Percentiles rank a stretch among this genome's conserved stretches.
Conservation (phyloP, 2,888 invertebrate genomes). For the Himalopsyche kuldschensis region DNA sequence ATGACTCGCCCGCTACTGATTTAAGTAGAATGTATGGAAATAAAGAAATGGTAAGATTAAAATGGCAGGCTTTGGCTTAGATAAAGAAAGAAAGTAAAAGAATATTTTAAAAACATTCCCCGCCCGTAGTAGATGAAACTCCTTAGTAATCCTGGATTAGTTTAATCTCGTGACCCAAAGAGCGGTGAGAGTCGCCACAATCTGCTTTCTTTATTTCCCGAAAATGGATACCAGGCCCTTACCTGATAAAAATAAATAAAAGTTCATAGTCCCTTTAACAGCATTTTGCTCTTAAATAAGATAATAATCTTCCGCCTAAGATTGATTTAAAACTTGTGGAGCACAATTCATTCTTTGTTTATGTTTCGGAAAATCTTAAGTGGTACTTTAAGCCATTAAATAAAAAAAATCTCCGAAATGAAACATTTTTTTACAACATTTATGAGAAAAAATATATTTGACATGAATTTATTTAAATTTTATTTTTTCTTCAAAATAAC, state of each 20-base stretch:
- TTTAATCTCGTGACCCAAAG: conserved; percentile 31
- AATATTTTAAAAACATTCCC: conserved; percentile 29
- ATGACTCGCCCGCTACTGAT: not conserved
- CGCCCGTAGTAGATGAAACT: conserved; percentile 26
- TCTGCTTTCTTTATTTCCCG: conserved; percentile 3
- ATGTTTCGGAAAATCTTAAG: not conserved
- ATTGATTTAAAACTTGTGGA: not conserved
- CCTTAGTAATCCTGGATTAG: conserved; percentile 29
- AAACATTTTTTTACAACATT: not conserved
- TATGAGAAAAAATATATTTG: not conserved
- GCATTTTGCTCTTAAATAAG: conserved; percentile 14
- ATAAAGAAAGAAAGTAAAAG: conserved; percentile 24
- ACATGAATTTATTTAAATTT: too few species aligned
- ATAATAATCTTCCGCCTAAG: not conserved
- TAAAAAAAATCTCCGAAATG: not conserved
- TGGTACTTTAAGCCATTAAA: not conserved
- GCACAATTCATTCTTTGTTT: not conserved
- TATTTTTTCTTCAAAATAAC: too few species aligned
- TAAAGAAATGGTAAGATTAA: conserved; percentile 35
- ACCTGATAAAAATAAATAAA: conserved; percentile 32
- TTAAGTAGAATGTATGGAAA: not conserved
- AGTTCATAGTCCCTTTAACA: conserved; percentile 11
- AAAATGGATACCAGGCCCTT: conserved; percentile 10
- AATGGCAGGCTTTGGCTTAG: conserved; percentile 28
- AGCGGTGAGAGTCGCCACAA: conserved; percentile 17